Evolutionary conservation across 1,140 invertebrate genomes (phyloP), one percentile per base, ranked within the genome.

Genomic region (Pseudobourletiella spinata): DNA sequence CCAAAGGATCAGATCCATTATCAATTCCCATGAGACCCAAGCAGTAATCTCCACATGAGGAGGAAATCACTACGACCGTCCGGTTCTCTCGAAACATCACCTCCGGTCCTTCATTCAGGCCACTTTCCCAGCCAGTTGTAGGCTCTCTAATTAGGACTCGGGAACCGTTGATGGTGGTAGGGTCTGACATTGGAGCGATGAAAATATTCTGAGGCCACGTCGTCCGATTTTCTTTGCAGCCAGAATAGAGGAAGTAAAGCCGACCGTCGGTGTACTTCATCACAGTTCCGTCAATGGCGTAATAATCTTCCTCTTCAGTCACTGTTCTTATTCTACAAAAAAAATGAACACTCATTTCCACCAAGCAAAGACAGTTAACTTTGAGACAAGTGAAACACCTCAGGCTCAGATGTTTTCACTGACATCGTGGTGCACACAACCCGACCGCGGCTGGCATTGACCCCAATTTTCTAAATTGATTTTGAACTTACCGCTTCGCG

Each of bases 1-100:
- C 44, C 39, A 59, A 15, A 4, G 64, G 64, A 28, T 66, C 64
- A 29, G 24, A 24, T 18, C 39, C 11, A 22, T 55, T 50, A 11
- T 62, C 59, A 35, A 66, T 62, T 1, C 56, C 59, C 59, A 66
- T 66, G 18, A 66, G 29, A 24, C 64, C 64, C 11, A 66, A 3
- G 24, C 28, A 18, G 43, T 66, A 66, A 22, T 66, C 64, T 6
- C 6, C 6, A 11, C 6, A 54, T 1, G 58, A 65, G 14, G 25
- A 54, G 0, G 63, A 65, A 15, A 56, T 57, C 8, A 65, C 54
- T 3, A 61, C 14, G 20, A 65, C 60, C 8, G 59, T 57, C 48
- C 52, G 35, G 44, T 52, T 42, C 16, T 24, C 63, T 11, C 52
- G 59, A 24, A 58, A 28, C 11, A 64, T 50, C 14, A 64, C 48